Evolutionary conservation across 1,140 invertebrate species (phyloP), one percentile per base, ranked within the genome.

Genomic region (Cylas formicarius): DNA sequence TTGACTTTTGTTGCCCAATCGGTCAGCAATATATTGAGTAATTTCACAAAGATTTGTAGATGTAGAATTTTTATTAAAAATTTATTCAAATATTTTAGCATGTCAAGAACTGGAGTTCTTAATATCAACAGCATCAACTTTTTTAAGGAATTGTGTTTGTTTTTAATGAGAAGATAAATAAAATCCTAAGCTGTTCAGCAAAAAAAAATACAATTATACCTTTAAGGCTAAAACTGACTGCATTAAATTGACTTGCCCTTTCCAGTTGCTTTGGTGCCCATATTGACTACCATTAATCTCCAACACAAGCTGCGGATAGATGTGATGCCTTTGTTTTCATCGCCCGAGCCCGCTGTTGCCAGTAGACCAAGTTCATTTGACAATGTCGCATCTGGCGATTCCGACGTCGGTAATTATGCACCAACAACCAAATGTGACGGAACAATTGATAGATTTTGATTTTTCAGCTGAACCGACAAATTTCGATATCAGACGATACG

Each of bases 281-380:
- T 62, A 26, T 21, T 59, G 16, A 61, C 60, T 21, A 62, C 50
- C 10, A 56, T 63, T n/a, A 61, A 56, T 23, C 56, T 63, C 1
- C 57, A 60, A 27, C 59, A 63, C 34, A 56, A 48, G 8, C 36
- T 61, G 5, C 52, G 48, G 13, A 24, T 62, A 18, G 54, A 51
- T 20, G 33, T 58, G 2, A 22, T 41, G 6, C 56, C 58, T 16
- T n/a, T 47, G 13, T 35, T 32, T 14, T 36, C 37, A n/a, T 33
- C 23, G 8, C 39, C 24, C 8, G 20, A 52, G 9, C 26, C 43
- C 3, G 44, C 49, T 18, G 21, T 34, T 3, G 34, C 49, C 10
- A 32, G 17, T 18, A 17, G 27, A 5, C 9, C 32, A 11, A 23
- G 10, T 24, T n/a, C n/a, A n/a, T n/a, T n/a, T n/a, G n/a, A n/a